A percentile compares a stretch with the other conserved stretches of the same genome.
These are phyloP conservation scores for Danio jaintianensis DNA, from an alignment of 2,797 vertebrate genomes.

Conservation along the genomic window DNA sequence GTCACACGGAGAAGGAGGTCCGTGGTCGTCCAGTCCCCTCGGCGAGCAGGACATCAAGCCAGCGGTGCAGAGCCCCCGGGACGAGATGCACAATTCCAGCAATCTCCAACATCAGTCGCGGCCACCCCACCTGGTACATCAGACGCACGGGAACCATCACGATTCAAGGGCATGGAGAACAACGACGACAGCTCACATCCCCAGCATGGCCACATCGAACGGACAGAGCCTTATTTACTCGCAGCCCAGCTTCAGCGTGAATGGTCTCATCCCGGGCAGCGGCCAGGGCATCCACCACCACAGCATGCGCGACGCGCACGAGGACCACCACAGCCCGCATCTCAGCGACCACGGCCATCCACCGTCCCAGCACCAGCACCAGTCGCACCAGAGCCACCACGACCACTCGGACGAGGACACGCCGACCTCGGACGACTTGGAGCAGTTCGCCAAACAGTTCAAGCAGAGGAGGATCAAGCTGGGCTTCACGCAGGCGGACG, in stretches of 20 bases:
- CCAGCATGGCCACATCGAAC: constrained; percentile 91
- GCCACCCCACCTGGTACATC: constrained; percentile 91
- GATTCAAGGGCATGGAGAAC: constrained; percentile 87
- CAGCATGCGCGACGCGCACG: constrained; percentile 84
- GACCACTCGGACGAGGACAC: constrained; percentile 94
- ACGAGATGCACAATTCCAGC: constrained; percentile 84
- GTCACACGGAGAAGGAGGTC: constrained; percentile 92
- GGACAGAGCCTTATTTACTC: constrained; percentile 89
- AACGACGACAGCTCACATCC: constrained; percentile 88
- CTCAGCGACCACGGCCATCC: constrained; percentile 84
- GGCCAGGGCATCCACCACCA: constrained; percentile 88
- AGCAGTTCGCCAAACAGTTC: constrained; percentile 99
- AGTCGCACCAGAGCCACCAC: constrained; percentile 84
- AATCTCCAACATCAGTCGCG: constrained; percentile 84
- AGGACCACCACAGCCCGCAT: constrained; percentile 89
- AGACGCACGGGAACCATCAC: constrained; percentile 89
- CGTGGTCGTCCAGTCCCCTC: constrained; percentile 90
- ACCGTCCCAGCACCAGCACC: constrained; percentile 80
- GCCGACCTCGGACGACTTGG: constrained; percentile 98
- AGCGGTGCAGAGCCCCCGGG: constrained; percentile 86
- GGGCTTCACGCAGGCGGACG: constrained; percentile 97
- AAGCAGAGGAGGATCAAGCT: constrained; percentile 97
- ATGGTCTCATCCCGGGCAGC: constrained; percentile 89
- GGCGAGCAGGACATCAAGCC: constrained; percentile 96
- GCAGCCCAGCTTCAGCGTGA: constrained; percentile 88